Evolutionary conservation across 2,888 invertebrate genomes (phyloP).

Genomic region (Cheilosia urbana): DNA sequence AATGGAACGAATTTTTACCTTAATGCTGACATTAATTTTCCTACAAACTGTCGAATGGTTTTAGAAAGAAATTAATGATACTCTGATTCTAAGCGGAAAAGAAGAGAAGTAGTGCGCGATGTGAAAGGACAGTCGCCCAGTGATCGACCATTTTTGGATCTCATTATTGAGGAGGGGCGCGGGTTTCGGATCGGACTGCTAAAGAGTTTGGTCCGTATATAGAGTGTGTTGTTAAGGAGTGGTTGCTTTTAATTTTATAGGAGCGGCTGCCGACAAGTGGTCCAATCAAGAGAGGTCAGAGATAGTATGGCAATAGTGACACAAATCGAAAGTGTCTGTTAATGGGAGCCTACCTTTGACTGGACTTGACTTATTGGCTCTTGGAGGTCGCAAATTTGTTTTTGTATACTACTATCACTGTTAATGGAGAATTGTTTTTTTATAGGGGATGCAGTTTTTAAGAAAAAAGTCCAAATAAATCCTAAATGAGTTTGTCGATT

Average conservation of each 20-base stretch:
- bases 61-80: constrained; percentile 70
- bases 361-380: too few relatives aligned
- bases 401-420: too few relatives aligned
- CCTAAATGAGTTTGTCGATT: too few relatives aligned
- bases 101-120: constrained; percentile 13
- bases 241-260: neutral
- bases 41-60: constrained; percentile 60
- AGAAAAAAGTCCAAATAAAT: too few relatives aligned
- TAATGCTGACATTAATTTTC: constrained; percentile 66
- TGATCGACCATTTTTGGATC: constrained; percentile 4
- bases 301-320: too few relatives aligned
- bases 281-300: neutral
- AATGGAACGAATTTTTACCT: constrained; percentile 49
- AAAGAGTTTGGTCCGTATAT: neutral
- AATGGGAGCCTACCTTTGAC: too few relatives aligned
- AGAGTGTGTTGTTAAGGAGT: neutral
- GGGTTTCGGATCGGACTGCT: neutral
- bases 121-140: constrained; percentile 17
- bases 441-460: too few relatives aligned
- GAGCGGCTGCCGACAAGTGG: neutral
- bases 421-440: too few relatives aligned
- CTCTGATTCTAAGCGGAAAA: constrained; percentile 10
- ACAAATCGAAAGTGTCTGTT: too few relatives aligned
- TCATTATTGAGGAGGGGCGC: neutral
- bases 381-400: too few relatives aligned